Conservation (phyloP, 2,888 invertebrate genomes). For the Ophion ventricosus region DNA sequence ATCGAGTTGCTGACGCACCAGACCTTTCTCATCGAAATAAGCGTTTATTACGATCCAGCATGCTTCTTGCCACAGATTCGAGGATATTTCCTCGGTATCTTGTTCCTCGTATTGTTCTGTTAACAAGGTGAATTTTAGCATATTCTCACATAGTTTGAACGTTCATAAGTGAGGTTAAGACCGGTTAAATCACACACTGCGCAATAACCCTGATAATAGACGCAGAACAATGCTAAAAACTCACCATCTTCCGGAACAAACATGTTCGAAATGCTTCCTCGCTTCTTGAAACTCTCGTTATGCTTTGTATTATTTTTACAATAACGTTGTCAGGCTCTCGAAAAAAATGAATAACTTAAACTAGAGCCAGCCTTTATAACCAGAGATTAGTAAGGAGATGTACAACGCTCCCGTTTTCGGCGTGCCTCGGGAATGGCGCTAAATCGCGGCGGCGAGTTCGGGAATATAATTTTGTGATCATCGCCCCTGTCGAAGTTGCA, state of each 20-base stretch:
- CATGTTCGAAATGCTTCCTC: slow-evolving; percentile 26
- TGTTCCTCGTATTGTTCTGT: slow-evolving; percentile 89
- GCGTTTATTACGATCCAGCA: slow-evolving; percentile 99
- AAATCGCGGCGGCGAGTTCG: too few relatives aligned
- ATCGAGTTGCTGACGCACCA: slow-evolving; percentile 99
- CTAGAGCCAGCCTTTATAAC: not conserved
- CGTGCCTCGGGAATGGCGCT: too few relatives aligned
- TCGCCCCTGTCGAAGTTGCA: too few relatives aligned
- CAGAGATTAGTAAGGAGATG: too few relatives aligned
- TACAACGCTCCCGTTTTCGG: too few relatives aligned
- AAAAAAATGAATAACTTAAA: not conserved
- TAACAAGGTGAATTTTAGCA: not conserved
- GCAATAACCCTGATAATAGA: not conserved
- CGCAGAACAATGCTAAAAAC: not conserved
- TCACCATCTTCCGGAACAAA: slow-evolving; percentile 64
- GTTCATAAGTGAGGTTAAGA: slow-evolving; percentile 54
- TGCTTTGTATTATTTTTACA: not conserved
- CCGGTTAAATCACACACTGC: slow-evolving; percentile 12
- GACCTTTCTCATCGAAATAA: slow-evolving; percentile 99
- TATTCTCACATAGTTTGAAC: slow-evolving; percentile 29
- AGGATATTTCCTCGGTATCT: slow-evolving; percentile 97
- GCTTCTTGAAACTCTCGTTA: not conserved
- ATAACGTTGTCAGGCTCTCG: not conserved
- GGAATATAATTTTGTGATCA: too few relatives aligned
- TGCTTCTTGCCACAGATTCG: slow-evolving; percentile 99